Evolutionary conservation across 2,113 vertebrate species (phyloP).

Genomic region (Gulo gulo): DNA sequence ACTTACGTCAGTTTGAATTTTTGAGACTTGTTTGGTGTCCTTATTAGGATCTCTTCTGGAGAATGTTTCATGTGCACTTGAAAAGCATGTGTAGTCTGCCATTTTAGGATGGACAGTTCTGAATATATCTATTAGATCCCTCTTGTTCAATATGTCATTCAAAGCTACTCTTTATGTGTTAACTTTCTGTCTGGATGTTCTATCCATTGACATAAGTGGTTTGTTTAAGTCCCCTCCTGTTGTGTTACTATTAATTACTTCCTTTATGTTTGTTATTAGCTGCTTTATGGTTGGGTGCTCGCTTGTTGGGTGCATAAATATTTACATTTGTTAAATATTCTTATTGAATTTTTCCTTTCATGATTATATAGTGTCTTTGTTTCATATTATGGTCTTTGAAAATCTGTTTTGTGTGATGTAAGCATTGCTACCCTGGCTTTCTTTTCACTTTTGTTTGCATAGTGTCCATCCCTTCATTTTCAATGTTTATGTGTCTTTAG

Average conservation of each 20-base stretch:
- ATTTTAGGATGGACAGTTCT: background rate
- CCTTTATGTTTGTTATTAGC: background rate
- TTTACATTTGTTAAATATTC: background rate
- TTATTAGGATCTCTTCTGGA: background rate
- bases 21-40: background rate
- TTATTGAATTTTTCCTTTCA: background rate
- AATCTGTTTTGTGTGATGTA: background rate
- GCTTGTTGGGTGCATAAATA: background rate
- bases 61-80: background rate
- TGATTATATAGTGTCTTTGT: background rate
- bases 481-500: background rate
- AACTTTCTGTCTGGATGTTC: background rate
- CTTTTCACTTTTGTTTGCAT: background rate
- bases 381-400: background rate
- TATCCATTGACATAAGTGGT: background rate
- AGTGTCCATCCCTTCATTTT: background rate
- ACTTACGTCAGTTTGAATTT: background rate
- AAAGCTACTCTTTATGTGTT: background rate
- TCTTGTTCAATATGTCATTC: background rate
- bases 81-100: background rate
- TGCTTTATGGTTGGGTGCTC: background rate
- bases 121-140: background rate
- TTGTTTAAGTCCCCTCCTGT: background rate
- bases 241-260: background rate
- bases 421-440: background rate